Evolutionary conservation across 2,113 vertebrate species (phyloP).

Genomic region (Oreocharis arfaki): DNA sequence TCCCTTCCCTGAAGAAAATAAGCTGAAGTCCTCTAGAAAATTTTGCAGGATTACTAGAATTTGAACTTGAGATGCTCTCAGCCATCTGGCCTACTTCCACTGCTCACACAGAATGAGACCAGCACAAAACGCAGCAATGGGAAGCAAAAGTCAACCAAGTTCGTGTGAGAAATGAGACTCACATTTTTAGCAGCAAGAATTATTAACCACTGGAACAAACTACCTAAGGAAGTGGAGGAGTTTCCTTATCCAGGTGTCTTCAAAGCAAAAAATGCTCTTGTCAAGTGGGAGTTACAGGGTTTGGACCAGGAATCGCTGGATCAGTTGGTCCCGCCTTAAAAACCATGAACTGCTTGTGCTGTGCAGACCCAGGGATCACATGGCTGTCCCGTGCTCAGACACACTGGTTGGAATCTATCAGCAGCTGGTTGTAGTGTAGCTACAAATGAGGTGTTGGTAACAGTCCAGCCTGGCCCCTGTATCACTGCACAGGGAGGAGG

Average conservation of each 20-base stretch:
- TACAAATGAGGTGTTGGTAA: background rate
- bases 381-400: background rate
- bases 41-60: background rate
- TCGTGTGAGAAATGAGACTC: background rate
- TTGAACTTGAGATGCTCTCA: background rate
- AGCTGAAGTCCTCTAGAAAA: background rate
- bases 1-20: background rate
- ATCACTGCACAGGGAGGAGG: background rate
- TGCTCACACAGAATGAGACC: background rate
- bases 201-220: background rate
- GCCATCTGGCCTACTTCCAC: background rate
- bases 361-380: background rate
- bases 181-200: background rate
- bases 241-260: background rate
- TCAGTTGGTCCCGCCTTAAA: background rate
- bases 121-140: background rate
- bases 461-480: background rate
- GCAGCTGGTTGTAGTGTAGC: background rate
- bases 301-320: background rate
- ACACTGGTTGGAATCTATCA: background rate
- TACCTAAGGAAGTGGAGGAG: background rate
- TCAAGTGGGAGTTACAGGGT: background rate
- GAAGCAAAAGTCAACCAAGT: background rate
- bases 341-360: background rate
- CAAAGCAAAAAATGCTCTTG: background rate